Conservation (phyloP, 2,113 vertebrate species). For the Porphyrio hochstetteri region DNA sequence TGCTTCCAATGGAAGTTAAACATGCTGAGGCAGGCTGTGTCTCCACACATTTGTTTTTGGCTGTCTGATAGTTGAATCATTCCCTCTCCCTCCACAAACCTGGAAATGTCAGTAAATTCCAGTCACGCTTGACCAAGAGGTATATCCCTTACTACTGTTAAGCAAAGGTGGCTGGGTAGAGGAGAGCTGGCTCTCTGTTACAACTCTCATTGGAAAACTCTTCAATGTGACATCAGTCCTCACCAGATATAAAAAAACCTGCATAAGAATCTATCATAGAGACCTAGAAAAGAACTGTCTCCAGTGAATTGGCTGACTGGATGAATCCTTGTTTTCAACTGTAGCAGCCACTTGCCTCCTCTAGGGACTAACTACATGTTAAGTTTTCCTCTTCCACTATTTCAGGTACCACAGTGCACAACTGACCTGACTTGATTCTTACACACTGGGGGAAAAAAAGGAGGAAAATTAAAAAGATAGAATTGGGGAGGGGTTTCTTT, state of each 20-base stretch:
- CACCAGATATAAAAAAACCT: not conserved
- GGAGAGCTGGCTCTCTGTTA: not conserved
- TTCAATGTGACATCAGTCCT: not conserved
- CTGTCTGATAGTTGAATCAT: not conserved
- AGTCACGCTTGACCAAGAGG: not conserved
- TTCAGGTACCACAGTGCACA: not conserved
- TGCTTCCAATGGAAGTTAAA: not conserved
- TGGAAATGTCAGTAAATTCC: not conserved
- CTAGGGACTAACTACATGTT: not conserved
- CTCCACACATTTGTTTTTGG: accelerated
- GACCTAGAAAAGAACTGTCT: not conserved
- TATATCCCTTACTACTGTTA: not conserved
- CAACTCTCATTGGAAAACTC: not conserved
- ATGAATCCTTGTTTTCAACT: not conserved
- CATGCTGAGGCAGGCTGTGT: not conserved
- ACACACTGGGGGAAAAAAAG: not conserved
- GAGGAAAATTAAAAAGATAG: too few relatives aligned
- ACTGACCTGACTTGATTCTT: not conserved
- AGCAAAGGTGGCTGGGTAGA: not conserved
- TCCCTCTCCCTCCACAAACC: not conserved
- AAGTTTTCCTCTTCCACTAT: not conserved
- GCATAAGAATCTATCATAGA: accelerated
- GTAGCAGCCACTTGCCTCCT: not conserved
- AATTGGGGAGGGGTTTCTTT: not conserved
- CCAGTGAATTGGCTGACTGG: not conserved